Evolutionary conservation across 1,140 invertebrate genomes (phyloP).

Genomic region (Pseudoatta argentina): DNA sequence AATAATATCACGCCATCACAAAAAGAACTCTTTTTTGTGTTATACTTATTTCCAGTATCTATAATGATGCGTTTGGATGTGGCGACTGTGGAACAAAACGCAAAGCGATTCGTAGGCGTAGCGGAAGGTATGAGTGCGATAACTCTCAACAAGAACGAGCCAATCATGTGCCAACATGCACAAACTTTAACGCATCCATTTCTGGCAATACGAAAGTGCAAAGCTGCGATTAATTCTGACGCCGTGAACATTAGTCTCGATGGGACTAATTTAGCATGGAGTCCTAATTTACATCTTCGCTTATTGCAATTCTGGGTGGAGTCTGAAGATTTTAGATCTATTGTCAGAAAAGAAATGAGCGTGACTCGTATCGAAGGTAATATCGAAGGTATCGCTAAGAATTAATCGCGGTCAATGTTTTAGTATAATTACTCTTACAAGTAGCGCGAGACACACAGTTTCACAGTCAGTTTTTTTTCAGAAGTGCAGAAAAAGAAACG

Average conservation of each 20-base stretch:
- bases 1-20: background rate
- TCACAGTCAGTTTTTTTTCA: constrained; percentile 11
- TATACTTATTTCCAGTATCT: constrained; percentile 84
- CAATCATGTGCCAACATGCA: constrained; percentile 82
- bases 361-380: constrained; percentile 48
- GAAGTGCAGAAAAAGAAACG: constrained; percentile 69
- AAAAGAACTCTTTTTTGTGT: constrained; percentile 30
- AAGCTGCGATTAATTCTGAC: constrained; percentile 79
- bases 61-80: constrained; percentile 88
- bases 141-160: constrained; percentile 83
- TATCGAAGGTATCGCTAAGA: background rate
- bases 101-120: constrained; percentile 82
- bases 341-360: constrained; percentile 68
- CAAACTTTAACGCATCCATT: constrained; percentile 82
- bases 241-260: constrained; percentile 82
- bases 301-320: constrained; percentile 83
- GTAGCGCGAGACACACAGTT: background rate
- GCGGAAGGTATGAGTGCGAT: constrained; percentile 83
- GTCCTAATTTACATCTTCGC: constrained; percentile 85
- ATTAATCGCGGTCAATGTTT: background rate
- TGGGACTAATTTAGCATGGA: constrained; percentile 82
- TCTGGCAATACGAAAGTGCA: constrained; percentile 84
- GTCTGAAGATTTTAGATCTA: constrained; percentile 80
- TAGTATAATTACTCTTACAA: background rate
- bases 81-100: constrained; percentile 85